These are phyloP conservation scores for Chymomyza caudatula DNA, from an alignment of 2,888 invertebrate genomes.

Conservation along the genomic window DNA sequence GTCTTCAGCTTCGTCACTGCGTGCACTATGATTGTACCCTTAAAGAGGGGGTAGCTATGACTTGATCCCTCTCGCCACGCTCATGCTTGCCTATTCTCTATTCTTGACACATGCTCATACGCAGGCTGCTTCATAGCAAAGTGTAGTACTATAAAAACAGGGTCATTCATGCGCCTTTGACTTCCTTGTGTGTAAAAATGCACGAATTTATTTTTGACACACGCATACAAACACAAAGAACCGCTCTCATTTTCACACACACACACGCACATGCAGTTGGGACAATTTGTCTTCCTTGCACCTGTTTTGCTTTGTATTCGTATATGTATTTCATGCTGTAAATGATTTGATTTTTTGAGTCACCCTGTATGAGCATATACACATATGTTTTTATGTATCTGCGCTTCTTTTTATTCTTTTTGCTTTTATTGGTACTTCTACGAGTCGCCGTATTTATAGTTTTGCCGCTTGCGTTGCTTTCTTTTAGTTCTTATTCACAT, in stretches of 20 bases:
- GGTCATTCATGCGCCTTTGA: slow-evolving; percentile 54
- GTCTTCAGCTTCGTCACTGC: too few relatives aligned
- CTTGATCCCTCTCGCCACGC: slow-evolving; percentile 20
- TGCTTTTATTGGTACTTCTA: slow-evolving; percentile 25
- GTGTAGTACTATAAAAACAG: slow-evolving; percentile 46
- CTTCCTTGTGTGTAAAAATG: slow-evolving; percentile 28
- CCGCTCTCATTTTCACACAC: slow-evolving; percentile 18
- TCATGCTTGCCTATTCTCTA: slow-evolving; percentile 43
- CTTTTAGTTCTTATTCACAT: slow-evolving; percentile 19
- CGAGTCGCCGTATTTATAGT: slow-evolving; percentile 53
- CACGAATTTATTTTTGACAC: slow-evolving; percentile 22
- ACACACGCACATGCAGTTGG: neutral
- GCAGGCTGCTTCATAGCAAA: slow-evolving; percentile 13
- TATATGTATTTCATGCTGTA: neutral
- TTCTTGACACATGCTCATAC: slow-evolving; percentile 46
- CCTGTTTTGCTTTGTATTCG: slow-evolving; percentile 7
- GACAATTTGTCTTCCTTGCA: slow-evolving; percentile 25
- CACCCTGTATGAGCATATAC: neutral
- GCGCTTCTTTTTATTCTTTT: slow-evolving; percentile 9
- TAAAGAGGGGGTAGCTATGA: too few relatives aligned
- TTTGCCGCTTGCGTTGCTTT: slow-evolving; percentile 43
- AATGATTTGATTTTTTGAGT: neutral
- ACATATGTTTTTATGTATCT: slow-evolving; percentile 6
- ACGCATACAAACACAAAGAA: slow-evolving; percentile 6
- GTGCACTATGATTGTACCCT: slow-evolving; percentile 34